Evolutionary conservation across 2,797 vertebrate genomes (phyloP).

Genomic region (Petrocephalus sullivani): DNA sequence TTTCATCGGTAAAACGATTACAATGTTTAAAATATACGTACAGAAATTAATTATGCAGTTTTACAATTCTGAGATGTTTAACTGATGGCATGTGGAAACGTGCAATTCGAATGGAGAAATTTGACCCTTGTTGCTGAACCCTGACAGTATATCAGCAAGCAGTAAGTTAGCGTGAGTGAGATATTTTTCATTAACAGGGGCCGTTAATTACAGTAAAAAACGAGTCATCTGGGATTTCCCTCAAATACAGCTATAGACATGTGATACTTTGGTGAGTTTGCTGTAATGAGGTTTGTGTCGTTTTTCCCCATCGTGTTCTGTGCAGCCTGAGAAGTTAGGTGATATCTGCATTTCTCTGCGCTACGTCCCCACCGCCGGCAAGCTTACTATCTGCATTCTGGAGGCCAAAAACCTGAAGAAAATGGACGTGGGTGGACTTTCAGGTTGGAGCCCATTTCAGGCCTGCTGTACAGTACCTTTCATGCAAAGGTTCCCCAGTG

Average conservation of each 20-base stretch:
- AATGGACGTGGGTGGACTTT: constrained; percentile 97
- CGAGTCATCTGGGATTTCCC: not conserved
- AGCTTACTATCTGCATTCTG: constrained; percentile 95
- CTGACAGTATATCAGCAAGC: not conserved
- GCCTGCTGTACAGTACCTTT: not conserved
- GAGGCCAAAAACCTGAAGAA: constrained; percentile 99
- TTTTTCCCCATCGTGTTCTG: not conserved
- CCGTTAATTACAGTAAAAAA: not conserved
- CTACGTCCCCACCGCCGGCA: constrained; percentile 93
- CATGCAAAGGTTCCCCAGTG: not conserved
- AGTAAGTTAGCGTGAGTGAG: not conserved
- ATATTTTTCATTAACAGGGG: not conserved
- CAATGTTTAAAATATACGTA: not conserved
- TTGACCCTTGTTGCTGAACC: not conserved
- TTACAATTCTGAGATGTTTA: not conserved
- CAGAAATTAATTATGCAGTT: not conserved
- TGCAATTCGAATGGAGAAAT: not conserved
- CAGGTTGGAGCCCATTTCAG: constrained; percentile 63
- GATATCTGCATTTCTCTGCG: constrained; percentile 97
- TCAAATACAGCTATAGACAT: not conserved
- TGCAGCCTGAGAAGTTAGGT: constrained; percentile 91
- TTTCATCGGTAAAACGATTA: not conserved
- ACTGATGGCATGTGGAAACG: not conserved
- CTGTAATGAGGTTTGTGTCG: not conserved
- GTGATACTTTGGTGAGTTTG: not conserved